phyloP scores from a whole-genome alignment of 2,113 vertebrate species.

The Shinisaurus crocodilurus region DNA sequence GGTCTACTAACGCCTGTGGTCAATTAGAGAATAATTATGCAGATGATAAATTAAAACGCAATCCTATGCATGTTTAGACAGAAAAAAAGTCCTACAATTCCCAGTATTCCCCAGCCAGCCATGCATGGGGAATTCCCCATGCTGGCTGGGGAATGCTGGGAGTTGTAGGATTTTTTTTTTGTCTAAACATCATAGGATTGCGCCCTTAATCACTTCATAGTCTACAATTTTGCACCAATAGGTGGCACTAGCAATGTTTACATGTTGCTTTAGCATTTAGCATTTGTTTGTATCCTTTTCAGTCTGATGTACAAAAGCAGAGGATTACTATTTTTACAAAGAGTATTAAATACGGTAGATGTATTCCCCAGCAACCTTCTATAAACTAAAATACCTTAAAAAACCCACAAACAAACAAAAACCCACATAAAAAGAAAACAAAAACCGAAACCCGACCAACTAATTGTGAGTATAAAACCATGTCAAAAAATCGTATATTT shows the following conservation, averaged over 20 bases:
- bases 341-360: neutral
- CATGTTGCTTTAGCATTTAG: conserved; percentile 43
- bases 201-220: conserved; percentile 34
- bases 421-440: too few relatives aligned
- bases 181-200: too few relatives aligned
- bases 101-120: too few relatives aligned
- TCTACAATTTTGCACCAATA: conserved; percentile 51
- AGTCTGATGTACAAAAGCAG: neutral
- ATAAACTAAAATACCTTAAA: neutral
- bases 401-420: too few relatives aligned
- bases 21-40: conserved; percentile 37
- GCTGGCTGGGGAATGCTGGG: too few relatives aligned
- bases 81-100: too few relatives aligned
- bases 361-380: neutral
- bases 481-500: neutral
- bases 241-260: conserved; percentile 65
- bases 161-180: too few relatives aligned
- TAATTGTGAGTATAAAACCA: neutral
- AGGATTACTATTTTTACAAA: neutral
- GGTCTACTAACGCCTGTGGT: conserved; percentile 27
- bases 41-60: neutral
- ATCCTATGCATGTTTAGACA: too few relatives aligned
- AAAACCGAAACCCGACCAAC: neutral
- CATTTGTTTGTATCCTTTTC: neutral
- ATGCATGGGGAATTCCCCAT: too few relatives aligned